These are phyloP conservation scores for Heterohyrax brucei DNA, from an alignment of 2,797 vertebrate genomes.

Conservation along the genomic window DNA sequence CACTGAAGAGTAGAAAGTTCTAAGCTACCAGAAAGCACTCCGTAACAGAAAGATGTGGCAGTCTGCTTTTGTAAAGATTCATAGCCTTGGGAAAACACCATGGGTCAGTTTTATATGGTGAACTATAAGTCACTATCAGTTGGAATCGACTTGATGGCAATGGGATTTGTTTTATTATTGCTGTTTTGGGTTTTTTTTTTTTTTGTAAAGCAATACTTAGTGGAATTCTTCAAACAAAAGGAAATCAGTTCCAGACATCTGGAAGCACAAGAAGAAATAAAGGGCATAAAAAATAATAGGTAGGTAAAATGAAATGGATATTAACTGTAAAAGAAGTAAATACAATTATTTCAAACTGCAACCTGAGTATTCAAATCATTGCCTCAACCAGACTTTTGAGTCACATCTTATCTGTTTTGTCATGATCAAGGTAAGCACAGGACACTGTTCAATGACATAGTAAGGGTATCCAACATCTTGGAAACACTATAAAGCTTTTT, in stretches of 20 bases:
- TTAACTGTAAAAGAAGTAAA: not conserved
- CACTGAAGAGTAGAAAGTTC: too few relatives aligned
- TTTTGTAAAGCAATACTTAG: not conserved
- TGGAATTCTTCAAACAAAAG: conserved; percentile 36
- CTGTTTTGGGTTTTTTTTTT: too few relatives aligned
- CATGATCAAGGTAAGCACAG: not conserved
- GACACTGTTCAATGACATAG: not conserved
- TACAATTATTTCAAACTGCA: conserved; percentile 35
- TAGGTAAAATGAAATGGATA: not conserved
- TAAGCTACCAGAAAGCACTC: too few relatives aligned
- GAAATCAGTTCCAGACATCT: not conserved
- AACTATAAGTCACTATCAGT: too few relatives aligned
- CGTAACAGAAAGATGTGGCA: too few relatives aligned
- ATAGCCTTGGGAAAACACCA: too few relatives aligned
- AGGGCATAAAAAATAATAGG: not conserved
- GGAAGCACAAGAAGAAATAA: not conserved
- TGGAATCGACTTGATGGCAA: too few relatives aligned
- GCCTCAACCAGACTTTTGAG: not conserved
- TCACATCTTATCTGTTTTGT: not conserved
- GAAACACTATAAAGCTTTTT: not conserved
- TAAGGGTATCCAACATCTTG: not conserved
- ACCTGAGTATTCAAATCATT: not conserved
- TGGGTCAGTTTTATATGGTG: too few relatives aligned
- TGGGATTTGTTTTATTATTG: too few relatives aligned
- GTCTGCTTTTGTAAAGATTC: too few relatives aligned